Evolutionary conservation across 2,113 vertebrate genomes (phyloP).

Genomic region (Azemiops feae): DNA sequence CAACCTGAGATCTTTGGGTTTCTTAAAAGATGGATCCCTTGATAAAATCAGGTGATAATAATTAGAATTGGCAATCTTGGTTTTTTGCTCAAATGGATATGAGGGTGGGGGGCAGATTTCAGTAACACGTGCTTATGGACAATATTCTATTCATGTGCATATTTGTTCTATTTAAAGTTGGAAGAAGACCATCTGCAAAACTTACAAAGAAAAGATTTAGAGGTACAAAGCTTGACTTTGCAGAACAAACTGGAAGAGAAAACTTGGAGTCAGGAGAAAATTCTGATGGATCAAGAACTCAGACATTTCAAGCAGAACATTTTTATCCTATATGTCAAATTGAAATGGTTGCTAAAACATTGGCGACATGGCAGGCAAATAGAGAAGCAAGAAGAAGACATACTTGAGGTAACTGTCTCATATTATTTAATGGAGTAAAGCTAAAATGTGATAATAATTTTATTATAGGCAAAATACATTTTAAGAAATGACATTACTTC

Average conservation of each 20-base stretch:
- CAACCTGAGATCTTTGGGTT: slow-evolving; percentile 1
- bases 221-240: slow-evolving; percentile 86
- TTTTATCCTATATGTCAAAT: slow-evolving; percentile 90
- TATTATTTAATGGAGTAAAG: slow-evolving; percentile 14
- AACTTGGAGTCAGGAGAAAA: slow-evolving; percentile 86
- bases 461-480: background rate
- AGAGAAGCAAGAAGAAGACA: slow-evolving; percentile 68
- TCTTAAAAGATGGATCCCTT: slow-evolving; percentile 14
- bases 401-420: slow-evolving; percentile 77
- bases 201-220: slow-evolving; percentile 81
- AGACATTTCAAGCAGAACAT: slow-evolving; percentile 87
- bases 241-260: slow-evolving; percentile 79
- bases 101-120: background rate
- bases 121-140: background rate
- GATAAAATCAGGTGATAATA: slow-evolving; percentile 25
- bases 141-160: slow-evolving; percentile 34
- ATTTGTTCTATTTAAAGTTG: slow-evolving; percentile 64
- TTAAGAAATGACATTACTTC: slow-evolving; percentile 10
- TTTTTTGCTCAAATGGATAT: slow-evolving; percentile 6
- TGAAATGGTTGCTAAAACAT: slow-evolving; percentile 89
- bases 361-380: slow-evolving; percentile 82
- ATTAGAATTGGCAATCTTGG: slow-evolving; percentile 30
- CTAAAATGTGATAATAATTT: background rate
- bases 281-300: slow-evolving; percentile 84
- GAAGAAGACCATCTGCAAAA: slow-evolving; percentile 80